Percentiles rank a stretch among this genome's conserved stretches.
phyloP scores from a whole-genome alignment of 2,797 vertebrate species.

The Chaenodraco wilsoni region DNA sequence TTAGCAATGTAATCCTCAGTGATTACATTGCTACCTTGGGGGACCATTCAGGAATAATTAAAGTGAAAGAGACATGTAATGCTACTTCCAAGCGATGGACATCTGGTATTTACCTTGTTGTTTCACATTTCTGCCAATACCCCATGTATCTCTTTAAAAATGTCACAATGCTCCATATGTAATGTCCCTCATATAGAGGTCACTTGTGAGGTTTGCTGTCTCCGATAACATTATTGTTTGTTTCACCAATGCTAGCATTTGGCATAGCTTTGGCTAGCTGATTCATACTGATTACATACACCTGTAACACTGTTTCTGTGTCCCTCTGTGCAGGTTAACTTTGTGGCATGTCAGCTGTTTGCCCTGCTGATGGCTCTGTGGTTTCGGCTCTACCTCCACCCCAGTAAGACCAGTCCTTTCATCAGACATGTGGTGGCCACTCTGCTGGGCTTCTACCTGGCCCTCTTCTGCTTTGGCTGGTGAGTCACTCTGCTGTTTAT shows the following conservation, averaged over 20 bases:
- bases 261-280: not conserved
- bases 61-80: not conserved
- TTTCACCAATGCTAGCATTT: not conserved
- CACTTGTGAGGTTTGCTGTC: not conserved
- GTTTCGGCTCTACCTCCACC: constrained; percentile 96
- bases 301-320: constrained; percentile 6
- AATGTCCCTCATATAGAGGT: not conserved
- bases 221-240: not conserved
- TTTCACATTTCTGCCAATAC: not conserved
- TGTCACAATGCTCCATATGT: not conserved
- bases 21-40: not conserved
- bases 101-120: not conserved
- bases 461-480: constrained; percentile 99
- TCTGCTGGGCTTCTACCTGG: constrained; percentile 96
- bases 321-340: constrained; percentile 90
- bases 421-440: constrained; percentile 96
- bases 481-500: constrained; percentile 81
- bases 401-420: constrained; percentile 96
- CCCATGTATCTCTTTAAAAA: not conserved
- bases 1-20: not conserved
- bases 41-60: not conserved
- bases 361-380: constrained; percentile 95
- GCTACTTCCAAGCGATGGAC: no score
- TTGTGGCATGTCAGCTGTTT: constrained; percentile 97
- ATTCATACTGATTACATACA: not conserved